Evolutionary conservation across 2,797 vertebrate genomes (phyloP).

Genomic region (Denticeps clupeoides): DNA sequence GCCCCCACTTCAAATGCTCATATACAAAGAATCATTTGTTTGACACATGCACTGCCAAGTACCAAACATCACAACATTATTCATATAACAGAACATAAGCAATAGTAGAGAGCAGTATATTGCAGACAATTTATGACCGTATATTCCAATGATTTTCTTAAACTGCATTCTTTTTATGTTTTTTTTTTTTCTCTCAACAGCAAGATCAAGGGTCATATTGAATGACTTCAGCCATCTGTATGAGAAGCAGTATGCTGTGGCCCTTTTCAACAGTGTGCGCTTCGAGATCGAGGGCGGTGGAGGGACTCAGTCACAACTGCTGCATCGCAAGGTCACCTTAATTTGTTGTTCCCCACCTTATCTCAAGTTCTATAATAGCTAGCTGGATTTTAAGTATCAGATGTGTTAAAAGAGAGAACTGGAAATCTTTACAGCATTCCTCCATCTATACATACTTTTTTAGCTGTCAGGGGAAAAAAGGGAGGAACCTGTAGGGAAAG

Average conservation of each 20-base stretch:
- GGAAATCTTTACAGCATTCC: too few relatives aligned
- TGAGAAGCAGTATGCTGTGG: constrained; percentile 77
- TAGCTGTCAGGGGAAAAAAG: too few relatives aligned
- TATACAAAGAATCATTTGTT: too few relatives aligned
- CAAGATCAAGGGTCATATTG: constrained; percentile 65
- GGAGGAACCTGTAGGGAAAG: too few relatives aligned
- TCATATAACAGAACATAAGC: constrained; percentile 2
- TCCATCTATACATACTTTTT: too few relatives aligned
- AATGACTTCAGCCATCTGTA: constrained; percentile 68
- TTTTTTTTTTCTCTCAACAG: constrained; percentile 41
- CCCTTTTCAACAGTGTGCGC: constrained; percentile 85
- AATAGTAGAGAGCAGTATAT: not conserved
- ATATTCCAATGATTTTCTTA: not conserved
- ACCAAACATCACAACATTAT: too few relatives aligned
- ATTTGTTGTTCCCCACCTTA: not conserved
- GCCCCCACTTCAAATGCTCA: too few relatives aligned
- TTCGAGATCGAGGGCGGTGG: constrained; percentile 83
- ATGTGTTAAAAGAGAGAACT: too few relatives aligned
- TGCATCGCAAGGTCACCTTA: constrained; percentile 90
- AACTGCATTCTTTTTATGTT: not conserved
- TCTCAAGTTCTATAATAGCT: too few relatives aligned
- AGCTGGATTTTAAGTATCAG: too few relatives aligned
- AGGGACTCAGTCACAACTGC: constrained; percentile 73
- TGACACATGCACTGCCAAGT: too few relatives aligned
- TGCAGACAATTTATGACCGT: not conserved